Base-by-base conservation (phyloP, 1,140 invertebrate species). In the Cotesia vestalis region DNA sequence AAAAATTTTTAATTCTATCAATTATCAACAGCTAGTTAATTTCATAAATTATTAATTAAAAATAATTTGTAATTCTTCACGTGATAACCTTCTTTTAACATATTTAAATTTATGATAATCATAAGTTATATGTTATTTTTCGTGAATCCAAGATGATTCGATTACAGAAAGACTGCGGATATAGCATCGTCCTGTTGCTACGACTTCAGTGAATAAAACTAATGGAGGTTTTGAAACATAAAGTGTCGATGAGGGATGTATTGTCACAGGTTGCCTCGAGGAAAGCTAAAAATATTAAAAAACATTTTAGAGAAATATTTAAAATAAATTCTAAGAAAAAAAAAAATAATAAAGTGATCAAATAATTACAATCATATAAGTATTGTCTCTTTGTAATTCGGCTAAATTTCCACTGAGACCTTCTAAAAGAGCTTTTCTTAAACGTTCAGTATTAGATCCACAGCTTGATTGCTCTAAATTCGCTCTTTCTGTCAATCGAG, bases 371-470 rank as follows among this genome's bases (percentile, higher is more conserved):
- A 92, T 92, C 57, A 93, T 78, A 80, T 95, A 96, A 55, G 89
- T 90, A 78, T 92, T 91, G 78, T 94, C 91, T 76, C 88, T 89
- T 74, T 96, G 92, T 5, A 95, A 79, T 86, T 96, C 92, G n/a
- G 96, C 95, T 72, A 95, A 90, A 87, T 98, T 98, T 82, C 94
- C 93, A 80, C 95, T 96, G 12, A 98, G 87, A 12, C 96, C 96
- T 66, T 91, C 89, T 12, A 95, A 82, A 12, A 98, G 81, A 80
- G 95, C 94, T 84, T 92, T 94, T 73, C 94, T 89, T 11, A 97
- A 82, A 81, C 89, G 86, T 77, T 94, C 92, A 55, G 90, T 89
- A 70, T 94, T 90, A 51, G 89, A 87, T 0, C 93, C 94, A 84
- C 95, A 97, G 53, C 92, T 94, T 6, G 89, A 87, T 4, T 91